phyloP scores from a whole-genome alignment of 2,888 invertebrate species.

The Arrhopalites spinosus region DNA sequence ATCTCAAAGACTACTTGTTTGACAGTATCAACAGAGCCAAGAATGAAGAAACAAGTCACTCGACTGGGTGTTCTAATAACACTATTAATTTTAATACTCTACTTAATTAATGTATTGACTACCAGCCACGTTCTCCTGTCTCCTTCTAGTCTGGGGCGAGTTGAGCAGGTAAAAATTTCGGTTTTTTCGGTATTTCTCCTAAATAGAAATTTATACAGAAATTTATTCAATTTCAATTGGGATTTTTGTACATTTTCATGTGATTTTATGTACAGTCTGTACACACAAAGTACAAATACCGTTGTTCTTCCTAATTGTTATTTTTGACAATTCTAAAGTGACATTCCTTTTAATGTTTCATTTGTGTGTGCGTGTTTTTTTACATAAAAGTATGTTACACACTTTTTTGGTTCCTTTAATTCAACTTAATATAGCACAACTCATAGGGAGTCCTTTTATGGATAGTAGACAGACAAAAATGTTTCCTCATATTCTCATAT shows the following conservation, averaged over 20 bases:
- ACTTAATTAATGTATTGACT: conserved; percentile 31
- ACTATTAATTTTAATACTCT: not conserved
- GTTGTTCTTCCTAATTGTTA: not conserved
- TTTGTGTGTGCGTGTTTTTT: too few species aligned
- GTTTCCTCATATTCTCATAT: too few species aligned
- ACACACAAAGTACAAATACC: not conserved
- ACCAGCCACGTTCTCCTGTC: conserved; percentile 18
- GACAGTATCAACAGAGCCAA: not conserved
- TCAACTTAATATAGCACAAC: too few species aligned
- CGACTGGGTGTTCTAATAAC: not conserved
- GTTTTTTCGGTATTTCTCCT: not conserved
- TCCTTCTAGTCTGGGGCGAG: conserved; percentile 15
- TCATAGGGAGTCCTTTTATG: too few species aligned
- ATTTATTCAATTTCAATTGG: not conserved
- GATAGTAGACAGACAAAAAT: too few species aligned
- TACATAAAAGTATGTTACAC: not conserved
- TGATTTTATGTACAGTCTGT: not conserved
- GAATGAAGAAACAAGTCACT: conserved; percentile 8
- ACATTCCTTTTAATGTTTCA: too few species aligned
- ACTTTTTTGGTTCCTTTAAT: not conserved
- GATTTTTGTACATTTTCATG: too few species aligned
- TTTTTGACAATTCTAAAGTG: not conserved
- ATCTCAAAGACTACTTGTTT: too few species aligned
- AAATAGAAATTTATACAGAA: not conserved
- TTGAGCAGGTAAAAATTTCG: not conserved